Evolutionary conservation across 1,140 invertebrate species (phyloP).

Genomic region (Philopotamus ludificatus): DNA sequence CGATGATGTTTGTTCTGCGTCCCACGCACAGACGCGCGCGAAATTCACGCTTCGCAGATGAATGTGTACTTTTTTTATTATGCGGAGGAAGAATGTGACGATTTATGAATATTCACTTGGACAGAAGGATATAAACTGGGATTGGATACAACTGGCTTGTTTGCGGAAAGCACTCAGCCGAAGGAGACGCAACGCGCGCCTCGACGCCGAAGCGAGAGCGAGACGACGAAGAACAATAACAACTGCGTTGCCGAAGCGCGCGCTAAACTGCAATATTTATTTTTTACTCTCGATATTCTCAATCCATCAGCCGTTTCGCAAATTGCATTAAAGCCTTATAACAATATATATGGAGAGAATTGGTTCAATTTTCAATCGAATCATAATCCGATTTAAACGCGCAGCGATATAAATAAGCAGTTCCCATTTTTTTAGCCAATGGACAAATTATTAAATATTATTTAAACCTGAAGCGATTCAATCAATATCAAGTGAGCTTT

Average conservation of each 20-base stretch:
- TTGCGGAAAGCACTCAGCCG: background rate
- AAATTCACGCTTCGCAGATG: background rate
- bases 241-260: background rate
- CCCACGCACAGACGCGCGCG: background rate
- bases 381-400: too few species aligned
- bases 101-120: background rate
- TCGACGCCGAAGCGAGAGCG: background rate
- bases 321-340: too few species aligned
- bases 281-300: too few species aligned
- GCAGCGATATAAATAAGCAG: too few species aligned
- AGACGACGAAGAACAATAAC: background rate
- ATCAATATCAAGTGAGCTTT: too few species aligned
- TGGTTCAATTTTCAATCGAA: too few species aligned
- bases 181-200: background rate
- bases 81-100: background rate
- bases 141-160: background rate
- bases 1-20: background rate
- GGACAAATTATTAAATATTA: too few species aligned
- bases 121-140: background rate
- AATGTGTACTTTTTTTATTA: background rate
- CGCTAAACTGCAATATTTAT: too few species aligned
- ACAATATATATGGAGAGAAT: too few species aligned
- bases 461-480: too few species aligned
- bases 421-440: too few species aligned
- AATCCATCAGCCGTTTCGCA: too few species aligned